These are phyloP conservation scores for Anguilla pacifica DNA, from an alignment of 2,797 vertebrate species.

Conservation along the genomic window DNA sequence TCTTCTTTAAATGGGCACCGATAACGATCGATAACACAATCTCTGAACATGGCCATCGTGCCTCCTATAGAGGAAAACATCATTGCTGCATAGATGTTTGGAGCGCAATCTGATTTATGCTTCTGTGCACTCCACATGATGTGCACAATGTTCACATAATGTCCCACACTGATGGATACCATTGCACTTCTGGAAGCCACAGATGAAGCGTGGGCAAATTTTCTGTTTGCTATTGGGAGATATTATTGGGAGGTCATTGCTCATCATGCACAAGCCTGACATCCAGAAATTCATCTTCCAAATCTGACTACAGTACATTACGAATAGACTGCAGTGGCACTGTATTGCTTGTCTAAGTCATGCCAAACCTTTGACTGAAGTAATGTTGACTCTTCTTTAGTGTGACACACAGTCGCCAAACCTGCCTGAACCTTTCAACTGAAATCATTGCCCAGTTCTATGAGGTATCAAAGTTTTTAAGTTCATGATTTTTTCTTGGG, in stretches of 20 bases:
- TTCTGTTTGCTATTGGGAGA: neutral
- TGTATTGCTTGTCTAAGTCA: neutral
- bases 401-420: neutral
- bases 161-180: neutral
- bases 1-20: neutral
- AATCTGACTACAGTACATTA: neutral
- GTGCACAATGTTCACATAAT: neutral
- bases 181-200: neutral
- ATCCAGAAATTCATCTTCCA: neutral
- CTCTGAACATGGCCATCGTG: neutral
- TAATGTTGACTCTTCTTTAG: neutral
- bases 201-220: neutral
- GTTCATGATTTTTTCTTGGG: neutral
- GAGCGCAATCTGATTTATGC: neutral
- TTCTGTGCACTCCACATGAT: neutral
- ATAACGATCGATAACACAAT: neutral
- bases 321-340: slow-evolving; percentile 1
- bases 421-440: neutral
- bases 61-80: neutral
- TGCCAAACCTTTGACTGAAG: neutral
- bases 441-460: neutral
- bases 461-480: slow-evolving; percentile 11
- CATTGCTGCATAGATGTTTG: neutral
- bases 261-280: neutral
- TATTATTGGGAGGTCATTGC: slow-evolving; percentile 13